Percentiles rank a stretch among this genome's conserved stretches.
These are phyloP conservation scores for Globia sparganii DNA, from an alignment of 2,888 invertebrate species.

Conservation along the genomic window DNA sequence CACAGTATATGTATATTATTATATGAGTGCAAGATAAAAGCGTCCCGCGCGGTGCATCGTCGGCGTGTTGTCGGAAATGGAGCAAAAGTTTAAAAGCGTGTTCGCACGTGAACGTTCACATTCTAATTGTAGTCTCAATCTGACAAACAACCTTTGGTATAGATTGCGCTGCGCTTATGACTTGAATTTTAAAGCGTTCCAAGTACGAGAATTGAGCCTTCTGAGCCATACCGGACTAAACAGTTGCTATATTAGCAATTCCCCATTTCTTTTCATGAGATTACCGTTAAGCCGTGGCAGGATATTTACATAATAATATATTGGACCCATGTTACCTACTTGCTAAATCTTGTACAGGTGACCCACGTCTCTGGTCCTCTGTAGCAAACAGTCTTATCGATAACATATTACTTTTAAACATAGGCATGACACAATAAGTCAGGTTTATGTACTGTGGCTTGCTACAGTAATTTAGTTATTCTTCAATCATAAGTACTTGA, in stretches of 20 bases:
- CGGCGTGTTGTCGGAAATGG: background rate
- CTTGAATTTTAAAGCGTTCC: background rate
- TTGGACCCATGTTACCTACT: slow-evolving; percentile 22
- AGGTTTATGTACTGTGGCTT: background rate
- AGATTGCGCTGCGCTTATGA: background rate
- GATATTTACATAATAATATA: slow-evolving; percentile 37
- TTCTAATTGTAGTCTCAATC: background rate
- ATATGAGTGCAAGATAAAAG: background rate
- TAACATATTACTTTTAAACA: slow-evolving; percentile 18
- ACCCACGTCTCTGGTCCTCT: slow-evolving; percentile 17
- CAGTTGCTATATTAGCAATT: background rate
- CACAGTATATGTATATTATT: background rate
- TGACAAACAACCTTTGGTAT: background rate
- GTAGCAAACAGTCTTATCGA: background rate
- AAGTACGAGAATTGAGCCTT: background rate
- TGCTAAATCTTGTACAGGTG: background rate
- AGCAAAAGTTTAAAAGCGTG: slow-evolving; percentile 24
- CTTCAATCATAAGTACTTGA: too few relatives aligned
- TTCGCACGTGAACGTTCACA: background rate
- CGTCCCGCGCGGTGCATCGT: too few relatives aligned
- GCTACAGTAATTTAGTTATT: background rate
- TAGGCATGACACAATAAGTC: background rate
- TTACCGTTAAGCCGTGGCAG: slow-evolving; percentile 4
- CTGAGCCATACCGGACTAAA: background rate
- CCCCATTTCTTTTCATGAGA: slow-evolving; percentile 10